Percentiles rank a stretch among this genome's conserved stretches.
phyloP scores from a whole-genome alignment of 2,113 vertebrate species.

The Taurulus bubalis region DNA sequence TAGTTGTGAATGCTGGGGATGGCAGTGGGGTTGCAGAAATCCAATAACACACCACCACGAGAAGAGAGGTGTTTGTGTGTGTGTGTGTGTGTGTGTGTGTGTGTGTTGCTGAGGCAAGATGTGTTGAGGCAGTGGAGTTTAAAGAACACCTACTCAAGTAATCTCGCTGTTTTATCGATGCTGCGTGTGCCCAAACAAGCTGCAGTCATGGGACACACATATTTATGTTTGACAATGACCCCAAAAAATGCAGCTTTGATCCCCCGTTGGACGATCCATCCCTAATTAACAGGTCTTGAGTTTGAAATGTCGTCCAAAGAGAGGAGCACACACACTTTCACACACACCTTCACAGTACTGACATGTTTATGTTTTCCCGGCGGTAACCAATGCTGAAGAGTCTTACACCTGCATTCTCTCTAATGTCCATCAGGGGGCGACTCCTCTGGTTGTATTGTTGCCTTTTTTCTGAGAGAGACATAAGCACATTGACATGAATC shows the following conservation, averaged over 20 bases:
- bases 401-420: not conserved
- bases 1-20: conserved; percentile 7
- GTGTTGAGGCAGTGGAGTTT: not conserved
- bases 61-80: conserved; percentile 6
- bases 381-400: too few species aligned
- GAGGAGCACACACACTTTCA: conserved; percentile 1
- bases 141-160: conserved; percentile 10
- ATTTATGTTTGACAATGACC: not conserved
- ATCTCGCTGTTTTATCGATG: conserved; percentile 4
- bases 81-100: conserved; percentile 12
- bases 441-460: not conserved
- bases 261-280: not conserved
- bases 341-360: not conserved
- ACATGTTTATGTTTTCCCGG: not conserved
- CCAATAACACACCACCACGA: conserved; percentile 23
- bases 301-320: not conserved
- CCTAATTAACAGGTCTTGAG: not conserved
- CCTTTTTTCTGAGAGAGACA: not conserved
- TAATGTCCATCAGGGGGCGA: not conserved
- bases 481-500: not conserved
- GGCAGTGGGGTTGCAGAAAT: conserved; percentile 11
- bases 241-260: not conserved
- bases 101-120: conserved; percentile 2
- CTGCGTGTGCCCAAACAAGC: not conserved
- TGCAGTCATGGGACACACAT: not conserved